Percentiles rank a stretch among this genome's conserved stretches.
phyloP scores from a whole-genome alignment of 2,113 vertebrate species.

The Cheirogaleus medius region DNA sequence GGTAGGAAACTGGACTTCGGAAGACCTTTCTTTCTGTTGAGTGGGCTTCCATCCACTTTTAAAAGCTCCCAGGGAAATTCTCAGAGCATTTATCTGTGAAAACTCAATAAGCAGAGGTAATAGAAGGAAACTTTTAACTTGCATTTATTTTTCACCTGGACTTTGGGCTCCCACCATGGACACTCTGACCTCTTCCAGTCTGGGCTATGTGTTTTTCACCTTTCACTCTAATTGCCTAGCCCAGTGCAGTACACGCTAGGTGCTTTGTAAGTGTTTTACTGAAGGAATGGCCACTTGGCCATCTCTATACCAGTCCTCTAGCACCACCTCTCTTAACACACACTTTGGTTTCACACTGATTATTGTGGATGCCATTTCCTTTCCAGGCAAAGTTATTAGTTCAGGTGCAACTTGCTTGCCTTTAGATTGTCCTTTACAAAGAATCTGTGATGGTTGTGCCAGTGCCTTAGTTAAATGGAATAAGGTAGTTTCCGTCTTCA shows the following conservation, averaged over 20 bases:
- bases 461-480: neutral
- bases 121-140: neutral
- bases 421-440: neutral
- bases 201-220: neutral
- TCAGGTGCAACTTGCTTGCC: slow-evolving; percentile 30
- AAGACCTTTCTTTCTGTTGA: neutral
- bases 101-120: neutral
- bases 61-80: neutral
- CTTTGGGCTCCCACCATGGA: neutral
- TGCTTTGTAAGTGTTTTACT: neutral
- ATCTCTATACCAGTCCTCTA: neutral
- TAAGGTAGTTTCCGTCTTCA: slow-evolving; percentile 43
- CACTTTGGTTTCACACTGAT: neutral
- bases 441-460: neutral
- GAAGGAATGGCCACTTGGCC: neutral
- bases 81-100: neutral
- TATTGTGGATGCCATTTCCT: neutral
- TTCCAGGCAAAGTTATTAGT: slow-evolving; percentile 15
- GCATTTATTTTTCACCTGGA: neutral
- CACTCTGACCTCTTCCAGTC: neutral
- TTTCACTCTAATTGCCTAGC: neutral
- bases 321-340: neutral
- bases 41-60: neutral
- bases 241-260: neutral
- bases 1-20: neutral